Percentiles rank a stretch among this genome's conserved stretches.
These are phyloP conservation scores for Micrastur ruficollis DNA, from an alignment of 2,797 vertebrate species.

Conservation along the genomic window DNA sequence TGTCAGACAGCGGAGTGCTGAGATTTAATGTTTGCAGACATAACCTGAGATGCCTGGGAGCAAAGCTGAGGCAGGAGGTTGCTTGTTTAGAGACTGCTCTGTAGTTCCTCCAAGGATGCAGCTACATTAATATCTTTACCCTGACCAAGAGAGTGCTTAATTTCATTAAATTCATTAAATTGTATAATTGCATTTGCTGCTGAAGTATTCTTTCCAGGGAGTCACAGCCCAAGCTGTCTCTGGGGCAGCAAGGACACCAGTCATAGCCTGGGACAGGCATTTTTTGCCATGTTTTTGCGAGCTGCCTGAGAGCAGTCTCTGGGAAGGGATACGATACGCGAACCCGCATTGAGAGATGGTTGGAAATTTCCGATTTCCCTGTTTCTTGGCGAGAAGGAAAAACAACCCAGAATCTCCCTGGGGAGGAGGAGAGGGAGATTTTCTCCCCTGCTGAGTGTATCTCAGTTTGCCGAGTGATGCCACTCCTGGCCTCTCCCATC, in stretches of 20 bases:
- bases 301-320: fast-evolving
- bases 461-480: not conserved
- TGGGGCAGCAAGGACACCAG: not conserved
- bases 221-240: not conserved
- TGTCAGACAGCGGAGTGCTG: not conserved
- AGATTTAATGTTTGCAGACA: constrained; percentile 12
- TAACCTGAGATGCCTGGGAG: constrained; percentile 9
- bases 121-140: not conserved
- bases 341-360: not conserved
- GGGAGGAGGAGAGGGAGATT: not conserved
- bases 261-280: not conserved
- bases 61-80: not conserved
- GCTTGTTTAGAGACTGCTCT: not conserved
- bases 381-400: not conserved
- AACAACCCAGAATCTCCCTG: not conserved
- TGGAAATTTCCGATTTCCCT: not conserved
- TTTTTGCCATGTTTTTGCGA: not conserved
- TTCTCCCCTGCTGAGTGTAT: not conserved
- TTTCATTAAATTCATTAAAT: not conserved
- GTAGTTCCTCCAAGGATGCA: not conserved
- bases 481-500: not conserved
- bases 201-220: not conserved
- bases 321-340: fast-evolving
- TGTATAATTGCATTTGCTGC: not conserved
- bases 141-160: not conserved